A percentile compares a stretch with the other conserved stretches of the same genome.
Evolutionary conservation across 2,888 invertebrate genomes (phyloP).

Genomic region (Tenthredo livida): DNA sequence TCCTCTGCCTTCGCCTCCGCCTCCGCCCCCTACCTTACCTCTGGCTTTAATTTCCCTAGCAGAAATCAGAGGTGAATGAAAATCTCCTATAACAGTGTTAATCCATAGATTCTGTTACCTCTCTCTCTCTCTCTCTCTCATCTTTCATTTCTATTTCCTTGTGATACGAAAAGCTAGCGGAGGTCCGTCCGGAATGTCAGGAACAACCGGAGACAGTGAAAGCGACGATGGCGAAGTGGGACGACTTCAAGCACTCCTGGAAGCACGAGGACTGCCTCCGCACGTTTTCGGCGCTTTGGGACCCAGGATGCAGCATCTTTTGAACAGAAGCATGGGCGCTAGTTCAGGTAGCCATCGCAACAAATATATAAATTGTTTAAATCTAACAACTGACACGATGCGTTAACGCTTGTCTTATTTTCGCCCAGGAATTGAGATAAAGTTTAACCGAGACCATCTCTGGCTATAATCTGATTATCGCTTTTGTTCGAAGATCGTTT

Average conservation of each 20-base stretch:
- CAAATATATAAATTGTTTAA: neutral
- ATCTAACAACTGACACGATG: neutral
- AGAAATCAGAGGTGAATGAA: slow-evolving; percentile 19
- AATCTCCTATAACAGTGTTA: neutral
- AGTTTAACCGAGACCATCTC: slow-evolving; percentile 34
- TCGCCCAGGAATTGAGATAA: slow-evolving; percentile 37
- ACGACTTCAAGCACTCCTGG: slow-evolving; percentile 94
- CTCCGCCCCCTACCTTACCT: neutral
- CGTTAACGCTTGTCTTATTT: neutral
- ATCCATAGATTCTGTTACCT: neutral
- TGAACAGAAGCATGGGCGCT: slow-evolving; percentile 96
- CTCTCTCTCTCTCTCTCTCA: slow-evolving; percentile 45
- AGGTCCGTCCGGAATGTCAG: slow-evolving; percentile 76
- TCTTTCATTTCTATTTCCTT: neutral
- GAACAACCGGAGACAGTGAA: slow-evolving; percentile 83
- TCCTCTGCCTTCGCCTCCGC: neutral
- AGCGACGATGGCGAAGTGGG: slow-evolving; percentile 98
- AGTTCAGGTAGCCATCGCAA: slow-evolving; percentile 82
- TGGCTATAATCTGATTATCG: slow-evolving; percentile 1
- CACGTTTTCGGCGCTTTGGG: slow-evolving; percentile 97
- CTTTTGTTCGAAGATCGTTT: slow-evolving; percentile 34
- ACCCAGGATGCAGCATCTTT: slow-evolving; percentile 96
- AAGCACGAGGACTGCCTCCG: slow-evolving; percentile 97
- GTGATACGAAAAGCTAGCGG: slow-evolving; percentile 68
- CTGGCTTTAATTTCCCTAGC: neutral